A percentile compares a stretch with the other conserved stretches of the same genome.
These are phyloP conservation scores for Antheraea mylitta DNA, from an alignment of 1,140 invertebrate species.

Conservation along the genomic window DNA sequence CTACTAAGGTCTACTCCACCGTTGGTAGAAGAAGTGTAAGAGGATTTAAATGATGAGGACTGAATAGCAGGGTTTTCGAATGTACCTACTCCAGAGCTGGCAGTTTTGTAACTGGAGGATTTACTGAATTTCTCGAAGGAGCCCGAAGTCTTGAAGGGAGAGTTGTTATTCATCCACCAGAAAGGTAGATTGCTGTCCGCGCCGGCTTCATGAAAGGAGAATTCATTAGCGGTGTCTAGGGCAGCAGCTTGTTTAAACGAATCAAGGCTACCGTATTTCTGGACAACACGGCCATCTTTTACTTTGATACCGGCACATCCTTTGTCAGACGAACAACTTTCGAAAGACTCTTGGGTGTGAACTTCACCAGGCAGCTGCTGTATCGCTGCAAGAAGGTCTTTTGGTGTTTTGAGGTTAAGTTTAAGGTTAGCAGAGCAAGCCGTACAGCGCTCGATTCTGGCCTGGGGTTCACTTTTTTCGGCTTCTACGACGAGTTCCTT, in stretches of 20 bases:
- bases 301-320: slow-evolving; percentile 73
- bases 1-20: slow-evolving; percentile 44
- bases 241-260: slow-evolving; percentile 55
- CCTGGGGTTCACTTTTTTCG: slow-evolving; percentile 47
- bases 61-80: not conserved
- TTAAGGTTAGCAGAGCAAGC: slow-evolving; percentile 39
- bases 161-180: slow-evolving; percentile 79
- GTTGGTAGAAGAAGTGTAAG: not conserved
- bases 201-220: slow-evolving; percentile 55
- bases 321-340: slow-evolving; percentile 65
- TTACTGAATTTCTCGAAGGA: slow-evolving; percentile 59
- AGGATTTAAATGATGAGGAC: not conserved
- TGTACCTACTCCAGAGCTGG: slow-evolving; percentile 22
- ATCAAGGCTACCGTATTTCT: slow-evolving; percentile 64
- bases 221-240: slow-evolving; percentile 57
- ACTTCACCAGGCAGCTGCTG: slow-evolving; percentile 55
- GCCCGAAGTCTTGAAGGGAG: slow-evolving; percentile 70
- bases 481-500: slow-evolving; percentile 50
- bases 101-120: slow-evolving; percentile 39
- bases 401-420: slow-evolving; percentile 44
- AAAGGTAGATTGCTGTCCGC: slow-evolving; percentile 54
- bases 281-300: slow-evolving; percentile 66
- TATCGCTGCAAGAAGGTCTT: slow-evolving; percentile 49
- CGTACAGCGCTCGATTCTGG: slow-evolving; percentile 55
- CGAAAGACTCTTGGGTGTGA: slow-evolving; percentile 66